Base-by-base conservation (phyloP, 2,113 vertebrate genomes). In the Arothron firmamentum region DNA sequence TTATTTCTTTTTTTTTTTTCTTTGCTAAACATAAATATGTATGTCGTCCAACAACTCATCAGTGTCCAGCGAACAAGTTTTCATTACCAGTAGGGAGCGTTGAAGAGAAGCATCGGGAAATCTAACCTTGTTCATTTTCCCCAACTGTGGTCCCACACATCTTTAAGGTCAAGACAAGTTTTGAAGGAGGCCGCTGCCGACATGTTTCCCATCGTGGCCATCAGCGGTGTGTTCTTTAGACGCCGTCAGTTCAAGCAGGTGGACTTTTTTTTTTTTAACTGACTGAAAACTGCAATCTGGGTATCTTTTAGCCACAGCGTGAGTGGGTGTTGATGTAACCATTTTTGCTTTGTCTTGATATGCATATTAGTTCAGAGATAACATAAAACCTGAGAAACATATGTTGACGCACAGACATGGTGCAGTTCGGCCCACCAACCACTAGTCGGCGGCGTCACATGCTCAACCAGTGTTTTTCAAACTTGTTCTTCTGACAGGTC, bases 311-410 rank as follows among this genome's bases (percentile, higher is more conserved):
- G 56, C 62, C 74, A 66, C 54, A 63, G 52, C 70, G 57, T 72
- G 73, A 79, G 70, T 69, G 59, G 45, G 45, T 49, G 46, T 65
- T 58, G 74, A 73, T 84, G 75, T 84, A 59, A 80, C 80, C 79
- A 77, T 50, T 58, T 80, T 73, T 74, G 61, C 53, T 56, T 70
- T 66, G 46, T 76, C 62, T 79, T 79, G 81, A 89, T 83, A 84
- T 88, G 81, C 78, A 85, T 81, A 80, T 80, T 77, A 38, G 74
- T 82, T 77, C 68, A 77, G 73, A 77, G 67, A 67, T 66, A 79
- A 76, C 68, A 68, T 67, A 82, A 77, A 70, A 85, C 88, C 90
- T 90, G 90, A 90, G 89, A 88, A 88, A 88, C 75, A 78, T 78
- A 85, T 68, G 74, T 81, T 80, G 77, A 83, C 34, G 87, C 79